Base-by-base conservation (phyloP, 1,140 invertebrate genomes). In the Coelopa frigida region DNA sequence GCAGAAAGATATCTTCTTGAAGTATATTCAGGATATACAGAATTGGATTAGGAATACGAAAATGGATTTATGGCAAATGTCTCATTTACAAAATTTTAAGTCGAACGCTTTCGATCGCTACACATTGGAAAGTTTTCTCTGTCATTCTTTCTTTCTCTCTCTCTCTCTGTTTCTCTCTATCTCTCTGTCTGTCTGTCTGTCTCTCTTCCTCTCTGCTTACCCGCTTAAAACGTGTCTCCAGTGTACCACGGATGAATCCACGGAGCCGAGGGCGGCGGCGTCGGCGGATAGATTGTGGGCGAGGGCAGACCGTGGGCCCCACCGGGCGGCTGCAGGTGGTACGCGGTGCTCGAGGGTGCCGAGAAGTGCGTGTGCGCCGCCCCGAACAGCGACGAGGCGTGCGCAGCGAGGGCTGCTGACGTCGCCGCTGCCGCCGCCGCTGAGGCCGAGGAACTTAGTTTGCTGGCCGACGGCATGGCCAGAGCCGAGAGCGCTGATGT, bases 241-340 rank as follows among this genome's bases (percentile, higher is more conserved):
- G 62, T 54, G 53, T 64, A 68, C 66, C 66, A 68, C 7, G 66
- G 67, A 69, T 70, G 67, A 39, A 70, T 61, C 67, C 67, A 70
- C 1, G 67, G 66, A 5, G 66, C 58, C 31, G 66, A 69, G 20
- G 67, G 67, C 24, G 67, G 67, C 40, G 67, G 67, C 21, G 67
- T 70, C 11, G 67, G 67, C 35, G 67, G 67, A 55, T 68, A 70
- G 18, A 70, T 70, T 14, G 67, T 70, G 15, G 67, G 66, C 37
- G 67, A 69, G 2, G 67, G 67, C 50, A 69, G 51, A 0, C 67
- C 66, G 33, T 68, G 64, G 3, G 56, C 37, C 8, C 50, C 55
- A n/a, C 52, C 51, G 3, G 63, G 57, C 10, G 59, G 49, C 5
- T 58, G 58, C 12, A 53, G 49, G 35, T 57, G 57, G 44, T 59